Percentiles rank a stretch among this genome's conserved stretches.
phyloP scores from a whole-genome alignment of 2,113 vertebrate genomes.

The Chrysemys picta region DNA sequence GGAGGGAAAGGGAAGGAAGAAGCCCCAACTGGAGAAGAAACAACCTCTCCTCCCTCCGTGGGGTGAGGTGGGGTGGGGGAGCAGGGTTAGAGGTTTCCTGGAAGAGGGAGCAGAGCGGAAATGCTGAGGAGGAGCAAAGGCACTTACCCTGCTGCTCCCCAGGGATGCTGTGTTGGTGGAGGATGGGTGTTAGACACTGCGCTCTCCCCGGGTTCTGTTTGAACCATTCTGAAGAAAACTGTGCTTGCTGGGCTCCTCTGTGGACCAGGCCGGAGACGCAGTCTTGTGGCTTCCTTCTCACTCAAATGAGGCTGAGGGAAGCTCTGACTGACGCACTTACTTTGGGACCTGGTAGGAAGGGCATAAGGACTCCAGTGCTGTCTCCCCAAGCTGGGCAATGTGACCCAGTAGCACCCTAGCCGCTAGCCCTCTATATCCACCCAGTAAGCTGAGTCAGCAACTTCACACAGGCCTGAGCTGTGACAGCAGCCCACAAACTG shows the following conservation, averaged over 20 bases:
- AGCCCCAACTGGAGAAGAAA: background rate
- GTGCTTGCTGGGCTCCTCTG: background rate
- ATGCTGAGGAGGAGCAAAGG: background rate
- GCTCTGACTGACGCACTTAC: background rate
- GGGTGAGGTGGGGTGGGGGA: no score
- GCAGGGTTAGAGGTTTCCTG: background rate
- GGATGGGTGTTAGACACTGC: background rate
- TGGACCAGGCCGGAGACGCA: no score
- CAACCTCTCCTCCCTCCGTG: background rate
- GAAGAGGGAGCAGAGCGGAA: no score
- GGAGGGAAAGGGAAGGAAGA: background rate
- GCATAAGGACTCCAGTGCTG: background rate
- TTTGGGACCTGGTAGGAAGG: no score
- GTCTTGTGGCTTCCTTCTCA: background rate
- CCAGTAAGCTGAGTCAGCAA: background rate
- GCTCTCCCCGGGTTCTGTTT: background rate
- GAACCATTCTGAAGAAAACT: background rate
- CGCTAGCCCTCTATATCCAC: background rate
- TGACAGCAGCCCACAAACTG: background rate
- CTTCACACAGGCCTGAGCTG: background rate
- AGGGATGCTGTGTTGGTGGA: background rate
- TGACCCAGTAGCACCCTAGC: background rate
- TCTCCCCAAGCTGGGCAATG: slow-evolving; percentile 4
- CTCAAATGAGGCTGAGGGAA: background rate
- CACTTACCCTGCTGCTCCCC: background rate